A percentile compares a stretch with the other conserved stretches of the same genome.
phyloP scores from a whole-genome alignment of 2,797 vertebrate species.

The Ibycter americanus region DNA sequence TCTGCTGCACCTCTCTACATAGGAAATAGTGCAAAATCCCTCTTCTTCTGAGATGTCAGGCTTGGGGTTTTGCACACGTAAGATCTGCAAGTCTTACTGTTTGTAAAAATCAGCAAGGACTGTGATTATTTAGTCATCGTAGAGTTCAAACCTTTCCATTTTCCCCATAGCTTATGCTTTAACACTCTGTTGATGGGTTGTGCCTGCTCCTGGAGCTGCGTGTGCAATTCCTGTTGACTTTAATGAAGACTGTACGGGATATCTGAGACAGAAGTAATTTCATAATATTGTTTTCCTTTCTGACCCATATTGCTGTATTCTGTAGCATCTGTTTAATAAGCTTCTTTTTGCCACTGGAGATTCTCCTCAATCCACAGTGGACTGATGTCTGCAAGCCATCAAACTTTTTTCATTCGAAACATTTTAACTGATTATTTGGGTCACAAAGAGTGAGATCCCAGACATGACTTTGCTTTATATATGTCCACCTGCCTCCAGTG shows the following conservation, averaged over 20 bases:
- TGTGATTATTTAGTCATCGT: background rate
- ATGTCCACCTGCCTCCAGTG: background rate
- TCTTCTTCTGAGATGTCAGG: background rate
- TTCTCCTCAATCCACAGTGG: background rate
- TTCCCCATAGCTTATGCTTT: background rate
- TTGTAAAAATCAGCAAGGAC: background rate
- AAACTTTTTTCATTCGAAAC: background rate
- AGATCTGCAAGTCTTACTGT: background rate
- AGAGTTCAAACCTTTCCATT: background rate
- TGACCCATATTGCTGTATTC: conserved; percentile 22
- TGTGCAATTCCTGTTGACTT: conserved; percentile 19
- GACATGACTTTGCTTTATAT: background rate
- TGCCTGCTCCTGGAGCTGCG: background rate
- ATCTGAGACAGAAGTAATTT: conserved; percentile 50
- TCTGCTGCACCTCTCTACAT: background rate
- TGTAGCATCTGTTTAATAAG: conserved; percentile 58
- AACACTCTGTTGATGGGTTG: background rate
- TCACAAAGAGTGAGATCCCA: background rate
- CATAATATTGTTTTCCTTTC: conserved; percentile 6
- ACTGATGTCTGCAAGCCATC: background rate
- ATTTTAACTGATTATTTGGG: conserved; percentile 1
- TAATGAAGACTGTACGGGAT: conserved; percentile 9
- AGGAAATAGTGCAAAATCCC: background rate
- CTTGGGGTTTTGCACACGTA: background rate
- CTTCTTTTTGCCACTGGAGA: conserved; percentile 28